Base-by-base conservation (phyloP, 2,888 invertebrate genomes). In the Cosmia pyralina region DNA sequence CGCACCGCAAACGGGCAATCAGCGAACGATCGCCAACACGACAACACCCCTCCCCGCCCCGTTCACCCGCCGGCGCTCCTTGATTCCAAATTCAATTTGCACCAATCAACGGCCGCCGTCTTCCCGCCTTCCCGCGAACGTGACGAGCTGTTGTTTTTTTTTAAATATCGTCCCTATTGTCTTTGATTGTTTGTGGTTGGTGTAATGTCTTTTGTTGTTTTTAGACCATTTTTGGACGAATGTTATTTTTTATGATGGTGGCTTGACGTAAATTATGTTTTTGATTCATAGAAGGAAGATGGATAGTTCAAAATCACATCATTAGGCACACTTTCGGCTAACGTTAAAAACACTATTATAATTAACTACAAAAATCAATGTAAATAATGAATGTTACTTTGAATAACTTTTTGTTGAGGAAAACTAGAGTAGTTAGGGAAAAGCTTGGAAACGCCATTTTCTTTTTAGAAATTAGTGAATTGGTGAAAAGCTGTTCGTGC, bases 21-120 rank as follows among this genome's bases (percentile, higher is more conserved):
- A 95, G 95, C 93, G 93, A 95, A 91, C 95, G 95, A 96, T 96
- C 96, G 96, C 95, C 94, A 94, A 95, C 96, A 95, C 96, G 95
- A 95, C 95, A 95, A 95, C 94, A 93, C 94, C 91, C 92, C 91
- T 73, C 79, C 46, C 86, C 60, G 46, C 81, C 53, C 86, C 59
- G 64, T 28, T 83, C 79, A 72, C 83, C 87, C 86, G 79, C 81
- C 76, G 79, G 85, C 89, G 88, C 88, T 91, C 92, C 93, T 94
- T 94, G 94, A 93, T 94, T 93, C 95, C 95, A 96, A 96, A 96
- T 95, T 95, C 95, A 95, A 96, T 96, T 96, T 96, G 95, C 95
- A 96, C 96, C 96, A 96, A 96, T 96, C 96, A 96, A 94, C 94
- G 94, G 89, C 92, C 94, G 92, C 90, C 93, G 95, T 95, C 95